A percentile compares a stretch with the other conserved stretches of the same genome.
These are phyloP conservation scores for Halcyon chelicuti DNA, from an alignment of 2,797 vertebrate genomes.

Conservation along the genomic window DNA sequence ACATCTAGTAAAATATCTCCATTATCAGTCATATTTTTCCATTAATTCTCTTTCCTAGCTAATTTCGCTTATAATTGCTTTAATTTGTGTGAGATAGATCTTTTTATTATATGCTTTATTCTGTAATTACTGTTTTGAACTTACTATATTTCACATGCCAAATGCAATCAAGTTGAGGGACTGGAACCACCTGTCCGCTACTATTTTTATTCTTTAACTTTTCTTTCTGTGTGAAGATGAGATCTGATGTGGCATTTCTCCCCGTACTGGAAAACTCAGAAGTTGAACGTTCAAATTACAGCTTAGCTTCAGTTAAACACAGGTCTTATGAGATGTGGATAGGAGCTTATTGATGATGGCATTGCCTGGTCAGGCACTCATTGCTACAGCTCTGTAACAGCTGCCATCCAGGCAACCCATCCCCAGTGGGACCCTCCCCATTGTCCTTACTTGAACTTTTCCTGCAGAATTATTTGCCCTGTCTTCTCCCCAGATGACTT, in stretches of 20 bases:
- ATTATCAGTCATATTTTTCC: slow-evolving; percentile 43
- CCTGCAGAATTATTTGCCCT: neutral
- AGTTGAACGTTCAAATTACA: neutral
- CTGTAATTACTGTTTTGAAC: slow-evolving; percentile 65
- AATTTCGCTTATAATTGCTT: slow-evolving; percentile 48
- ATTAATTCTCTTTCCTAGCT: slow-evolving; percentile 28
- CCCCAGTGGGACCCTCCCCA: neutral
- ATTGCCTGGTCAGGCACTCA: neutral
- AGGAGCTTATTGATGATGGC: neutral
- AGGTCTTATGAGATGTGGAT: fast-evolving
- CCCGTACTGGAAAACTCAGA: neutral
- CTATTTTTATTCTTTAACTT: slow-evolving; percentile 37
- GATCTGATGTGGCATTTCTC: neutral
- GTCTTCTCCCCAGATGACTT: neutral
- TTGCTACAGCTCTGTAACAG: neutral
- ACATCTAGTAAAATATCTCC: slow-evolving; percentile 27
- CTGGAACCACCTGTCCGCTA: slow-evolving; percentile 23
- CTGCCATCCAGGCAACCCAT: neutral
- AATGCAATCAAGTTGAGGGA: slow-evolving; percentile 43
- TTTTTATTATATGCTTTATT: slow-evolving; percentile 37
- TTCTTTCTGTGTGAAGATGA: neutral
- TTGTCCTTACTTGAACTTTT: neutral
- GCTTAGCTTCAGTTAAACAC: neutral
- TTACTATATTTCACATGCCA: slow-evolving; percentile 44
- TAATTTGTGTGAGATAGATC: neutral